phyloP scores from a whole-genome alignment of 1,140 invertebrate genomes.

The Copidosoma floridanum region DNA sequence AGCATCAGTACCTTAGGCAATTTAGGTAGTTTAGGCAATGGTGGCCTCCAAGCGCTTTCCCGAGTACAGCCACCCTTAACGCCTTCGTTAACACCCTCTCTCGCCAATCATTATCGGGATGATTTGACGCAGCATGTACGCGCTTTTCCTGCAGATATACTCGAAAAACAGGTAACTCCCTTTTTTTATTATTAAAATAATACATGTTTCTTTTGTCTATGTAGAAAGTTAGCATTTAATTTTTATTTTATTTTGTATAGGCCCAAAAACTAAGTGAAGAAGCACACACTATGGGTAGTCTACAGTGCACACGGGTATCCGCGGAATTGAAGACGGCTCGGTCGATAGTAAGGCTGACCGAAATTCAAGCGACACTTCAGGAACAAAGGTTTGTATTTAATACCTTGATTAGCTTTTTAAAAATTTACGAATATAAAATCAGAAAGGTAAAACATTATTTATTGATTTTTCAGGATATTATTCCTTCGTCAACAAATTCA shows the following conservation, averaged over 20 bases:
- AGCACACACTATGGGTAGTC: conserved; percentile 78
- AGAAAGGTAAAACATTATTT: background rate
- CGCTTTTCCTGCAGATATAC: conserved; percentile 87
- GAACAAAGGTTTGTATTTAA: conserved; percentile 81
- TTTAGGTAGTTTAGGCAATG: conserved; percentile 55
- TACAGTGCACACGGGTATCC: conserved; percentile 89
- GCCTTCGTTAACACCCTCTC: conserved; percentile 80
- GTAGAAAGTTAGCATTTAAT: background rate
- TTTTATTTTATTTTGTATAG: conserved; percentile 53
- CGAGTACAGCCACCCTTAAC: conserved; percentile 54
- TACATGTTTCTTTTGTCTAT: background rate
- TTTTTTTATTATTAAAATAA: background rate
- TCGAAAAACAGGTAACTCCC: conserved; percentile 83
- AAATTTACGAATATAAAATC: conserved; percentile 2
- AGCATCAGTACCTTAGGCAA: conserved; percentile 54
- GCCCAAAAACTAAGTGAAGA: conserved; percentile 83
- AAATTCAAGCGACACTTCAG: conserved; percentile 95
- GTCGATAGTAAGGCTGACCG: conserved; percentile 88
- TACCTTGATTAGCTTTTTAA: background rate
- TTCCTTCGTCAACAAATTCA: conserved; percentile 88
- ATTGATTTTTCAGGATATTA: conserved; percentile 70
- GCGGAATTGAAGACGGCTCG: conserved; percentile 92
- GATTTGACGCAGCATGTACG: conserved; percentile 88
- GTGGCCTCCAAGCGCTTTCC: conserved; percentile 54
- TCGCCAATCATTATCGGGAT: conserved; percentile 88